Evolutionary conservation across 2,113 vertebrate species (phyloP).

Genomic region (Phainopepla nitens): DNA sequence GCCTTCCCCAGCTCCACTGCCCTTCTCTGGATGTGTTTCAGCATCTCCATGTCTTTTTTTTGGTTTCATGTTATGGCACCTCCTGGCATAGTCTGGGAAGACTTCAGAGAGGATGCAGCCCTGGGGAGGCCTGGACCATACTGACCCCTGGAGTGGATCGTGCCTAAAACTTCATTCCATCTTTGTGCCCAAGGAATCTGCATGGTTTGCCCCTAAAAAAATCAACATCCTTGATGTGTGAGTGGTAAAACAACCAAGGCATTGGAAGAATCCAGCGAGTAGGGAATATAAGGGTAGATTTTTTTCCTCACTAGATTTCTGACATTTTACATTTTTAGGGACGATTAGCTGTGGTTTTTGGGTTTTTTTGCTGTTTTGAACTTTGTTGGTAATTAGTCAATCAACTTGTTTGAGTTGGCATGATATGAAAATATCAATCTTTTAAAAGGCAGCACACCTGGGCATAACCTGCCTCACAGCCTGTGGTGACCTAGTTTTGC

Average conservation of each 20-base stretch:
- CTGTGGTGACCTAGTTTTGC: neutral
- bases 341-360: neutral
- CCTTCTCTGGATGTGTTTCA: neutral
- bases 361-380: neutral
- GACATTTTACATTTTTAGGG: neutral
- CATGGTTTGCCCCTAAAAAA: neutral
- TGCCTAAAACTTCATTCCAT: neutral
- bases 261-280: neutral
- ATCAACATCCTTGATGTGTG: neutral
- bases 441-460: neutral
- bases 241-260: neutral
- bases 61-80: neutral
- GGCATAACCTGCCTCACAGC: neutral
- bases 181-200: neutral
- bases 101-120: neutral
- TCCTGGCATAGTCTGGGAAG: neutral
- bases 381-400: neutral
- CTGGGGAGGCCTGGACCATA: neutral
- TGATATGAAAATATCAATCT: neutral
- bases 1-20: neutral
- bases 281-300: neutral
- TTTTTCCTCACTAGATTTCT: neutral
- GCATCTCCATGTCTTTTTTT: neutral
- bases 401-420: accelerated
- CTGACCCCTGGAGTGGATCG: neutral